Percentiles rank a stretch among this genome's conserved stretches.
Evolutionary conservation across 1,140 invertebrate genomes (phyloP).

Genomic region (Brachionus sp.): DNA sequence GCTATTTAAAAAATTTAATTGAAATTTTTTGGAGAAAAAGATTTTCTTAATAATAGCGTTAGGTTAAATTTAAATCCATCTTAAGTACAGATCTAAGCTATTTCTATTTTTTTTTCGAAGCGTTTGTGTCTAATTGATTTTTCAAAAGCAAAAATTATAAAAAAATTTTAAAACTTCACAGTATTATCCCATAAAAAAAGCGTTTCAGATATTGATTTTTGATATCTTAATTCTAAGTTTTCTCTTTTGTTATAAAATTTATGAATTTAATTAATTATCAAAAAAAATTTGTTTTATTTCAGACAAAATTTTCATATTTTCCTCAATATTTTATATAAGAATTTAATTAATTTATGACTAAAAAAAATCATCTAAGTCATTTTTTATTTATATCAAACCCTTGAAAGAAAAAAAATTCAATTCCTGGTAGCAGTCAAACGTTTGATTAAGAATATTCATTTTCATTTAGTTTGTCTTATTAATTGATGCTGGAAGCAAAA

Average conservation of each 20-base stretch:
- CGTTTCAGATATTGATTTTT: not conserved
- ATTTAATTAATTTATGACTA: slow-evolving; percentile 7
- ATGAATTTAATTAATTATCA: not conserved
- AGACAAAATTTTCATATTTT: not conserved
- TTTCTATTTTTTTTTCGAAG: not conserved
- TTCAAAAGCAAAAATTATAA: not conserved
- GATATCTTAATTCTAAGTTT: not conserved
- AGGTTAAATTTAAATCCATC: not conserved
- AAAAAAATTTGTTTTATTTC: not conserved
- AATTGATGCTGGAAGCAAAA: not conserved
- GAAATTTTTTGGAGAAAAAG: not conserved
- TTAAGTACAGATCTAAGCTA: not conserved
- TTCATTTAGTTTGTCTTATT: not conserved
- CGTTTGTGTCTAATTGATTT: not conserved
- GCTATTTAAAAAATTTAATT: too few relatives aligned
- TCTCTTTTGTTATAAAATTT: not conserved
- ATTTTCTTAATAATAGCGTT: not conserved
- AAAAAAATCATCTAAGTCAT: not conserved
- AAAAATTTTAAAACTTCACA: not conserved
- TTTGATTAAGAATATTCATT: not conserved
- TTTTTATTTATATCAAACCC: not conserved
- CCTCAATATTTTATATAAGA: not conserved
- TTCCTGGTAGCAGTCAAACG: not conserved
- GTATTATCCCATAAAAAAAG: not conserved
- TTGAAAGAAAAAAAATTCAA: not conserved